Conservation (phyloP, 2,888 invertebrate genomes). For the Tetanocera ferruginea region DNA sequence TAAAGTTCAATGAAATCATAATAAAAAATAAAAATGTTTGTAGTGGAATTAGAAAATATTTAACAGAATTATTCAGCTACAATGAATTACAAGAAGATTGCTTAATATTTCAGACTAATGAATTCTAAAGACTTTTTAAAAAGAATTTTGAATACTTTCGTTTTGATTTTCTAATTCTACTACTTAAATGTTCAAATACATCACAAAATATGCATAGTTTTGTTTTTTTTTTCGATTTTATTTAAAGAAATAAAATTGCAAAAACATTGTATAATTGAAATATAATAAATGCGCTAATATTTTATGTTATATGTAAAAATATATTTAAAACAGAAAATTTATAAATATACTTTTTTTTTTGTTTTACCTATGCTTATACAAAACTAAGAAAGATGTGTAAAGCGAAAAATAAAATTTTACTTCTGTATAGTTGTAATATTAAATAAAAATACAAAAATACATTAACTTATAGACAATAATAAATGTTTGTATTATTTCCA, state of each 20-base stretch:
- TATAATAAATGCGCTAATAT: constrained; percentile 36
- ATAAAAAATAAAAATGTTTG: constrained; percentile 36
- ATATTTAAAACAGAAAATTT: constrained; percentile 19
- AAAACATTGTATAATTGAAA: constrained; percentile 27
- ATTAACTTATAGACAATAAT: constrained; percentile 34
- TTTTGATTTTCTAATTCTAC: constrained; percentile 22
- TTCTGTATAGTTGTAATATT: not conserved
- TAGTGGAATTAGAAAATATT: constrained; percentile 42
- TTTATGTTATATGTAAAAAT: constrained; percentile 8
- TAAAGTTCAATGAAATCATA: not conserved
- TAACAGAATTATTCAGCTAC: no score
- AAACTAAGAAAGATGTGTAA: not conserved
- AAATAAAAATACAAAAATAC: constrained; percentile 1
- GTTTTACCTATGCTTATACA: not conserved
- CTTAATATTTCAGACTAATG: no score
- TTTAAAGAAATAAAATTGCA: constrained; percentile 34
- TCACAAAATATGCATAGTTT: constrained; percentile 28
- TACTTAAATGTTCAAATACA: constrained; percentile 18
- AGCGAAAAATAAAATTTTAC: not conserved
- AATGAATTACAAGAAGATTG: not conserved
- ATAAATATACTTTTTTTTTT: constrained; percentile 2
- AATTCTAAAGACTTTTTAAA: no score
- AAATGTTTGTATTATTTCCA: constrained; percentile 4
- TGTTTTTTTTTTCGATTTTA: constrained; percentile 26
- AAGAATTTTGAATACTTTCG: not conserved